Evolutionary conservation across 2,113 vertebrate genomes (phyloP), one percentile per base, ranked within the genome.

Genomic region (Zosterops borbonicus): DNA sequence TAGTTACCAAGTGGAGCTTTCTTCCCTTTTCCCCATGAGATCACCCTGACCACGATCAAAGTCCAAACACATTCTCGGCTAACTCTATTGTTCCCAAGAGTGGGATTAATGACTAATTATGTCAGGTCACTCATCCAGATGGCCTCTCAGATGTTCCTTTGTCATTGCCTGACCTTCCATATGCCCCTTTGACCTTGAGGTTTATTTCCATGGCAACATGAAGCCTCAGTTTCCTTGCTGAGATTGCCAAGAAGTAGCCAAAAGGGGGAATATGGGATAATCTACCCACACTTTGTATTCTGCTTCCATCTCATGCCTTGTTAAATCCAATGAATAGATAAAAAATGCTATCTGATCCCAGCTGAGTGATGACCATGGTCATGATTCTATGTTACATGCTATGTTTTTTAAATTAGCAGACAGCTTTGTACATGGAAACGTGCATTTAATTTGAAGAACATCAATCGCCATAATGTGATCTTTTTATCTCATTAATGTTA

Each of bases 101-200:
- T 98, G 98, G 98, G 99, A 99, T 98, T 99, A 99, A 99, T 99
- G 98, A 99, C 98, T 99, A 99, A 99, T 99, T 99, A 99, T 99
- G 99, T 99, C 97, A 98, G 99, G 99, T 99, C 99, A 99, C 99
- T 99, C 98, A 98, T 99, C 99, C 99, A 99, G 99, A 99, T 99
- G 99, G 99, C 99, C 98, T 98, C 98, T 98, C 97, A 98, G 98
- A 98, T 99, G 98, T 98, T 98, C 98, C 98, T 98, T 99, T 99
- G 98, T 99, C 98, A 98, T 98, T 98, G 98, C 95, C 96, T 98
- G 98, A 98, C 98, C 98, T 98, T 98, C 98, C 98, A 98, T 98
- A 98, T 98, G 98, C 98, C 99, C 99, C 99, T 98, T 98, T 98
- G 99, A 99, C 99, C 99, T 98, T 98, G 98, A 98, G 97, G 96